phyloP scores from a whole-genome alignment of 2,888 invertebrate species.

The Zygogramma bicolorata region DNA sequence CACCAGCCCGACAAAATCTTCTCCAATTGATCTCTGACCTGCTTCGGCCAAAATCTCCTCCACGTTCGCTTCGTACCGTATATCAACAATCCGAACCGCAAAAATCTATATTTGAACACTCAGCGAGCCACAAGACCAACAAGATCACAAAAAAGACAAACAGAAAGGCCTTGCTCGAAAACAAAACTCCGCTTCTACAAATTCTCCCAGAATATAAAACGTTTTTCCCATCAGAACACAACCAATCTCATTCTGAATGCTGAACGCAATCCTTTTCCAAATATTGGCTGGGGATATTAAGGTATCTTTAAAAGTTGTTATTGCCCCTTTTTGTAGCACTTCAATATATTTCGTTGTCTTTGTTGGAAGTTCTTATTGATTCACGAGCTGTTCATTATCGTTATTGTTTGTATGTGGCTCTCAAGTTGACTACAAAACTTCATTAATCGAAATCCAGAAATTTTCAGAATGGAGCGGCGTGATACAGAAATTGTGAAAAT shows the following conservation, averaged over 20 bases:
- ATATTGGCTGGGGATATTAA: constrained; percentile 49
- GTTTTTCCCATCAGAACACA: constrained; percentile 46
- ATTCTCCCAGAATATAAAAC: constrained; percentile 48
- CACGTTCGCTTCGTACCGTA: neutral
- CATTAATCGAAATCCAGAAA: too few relatives aligned
- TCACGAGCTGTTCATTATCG: neutral
- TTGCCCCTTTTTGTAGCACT: constrained; percentile 33
- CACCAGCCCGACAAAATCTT: too few relatives aligned
- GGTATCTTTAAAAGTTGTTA: constrained; percentile 50
- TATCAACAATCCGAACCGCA: neutral
- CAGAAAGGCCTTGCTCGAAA: constrained; percentile 21
- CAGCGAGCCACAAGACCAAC: constrained; percentile 17
- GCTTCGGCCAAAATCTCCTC: neutral
- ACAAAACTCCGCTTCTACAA: constrained; percentile 37
- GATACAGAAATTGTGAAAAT: too few relatives aligned
- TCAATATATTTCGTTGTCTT: neutral
- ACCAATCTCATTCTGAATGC: constrained; percentile 46
- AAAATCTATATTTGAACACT: constrained; percentile 16
- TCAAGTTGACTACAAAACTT: too few relatives aligned
- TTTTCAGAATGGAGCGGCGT: too few relatives aligned
- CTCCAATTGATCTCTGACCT: neutral
- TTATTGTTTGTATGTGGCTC: too few relatives aligned
- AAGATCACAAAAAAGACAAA: constrained; percentile 34
- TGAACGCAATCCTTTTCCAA: constrained; percentile 46
- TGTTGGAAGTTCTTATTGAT: neutral